phyloP scores from a whole-genome alignment of 2,113 vertebrate genomes.

The Callopanchax toddi region DNA sequence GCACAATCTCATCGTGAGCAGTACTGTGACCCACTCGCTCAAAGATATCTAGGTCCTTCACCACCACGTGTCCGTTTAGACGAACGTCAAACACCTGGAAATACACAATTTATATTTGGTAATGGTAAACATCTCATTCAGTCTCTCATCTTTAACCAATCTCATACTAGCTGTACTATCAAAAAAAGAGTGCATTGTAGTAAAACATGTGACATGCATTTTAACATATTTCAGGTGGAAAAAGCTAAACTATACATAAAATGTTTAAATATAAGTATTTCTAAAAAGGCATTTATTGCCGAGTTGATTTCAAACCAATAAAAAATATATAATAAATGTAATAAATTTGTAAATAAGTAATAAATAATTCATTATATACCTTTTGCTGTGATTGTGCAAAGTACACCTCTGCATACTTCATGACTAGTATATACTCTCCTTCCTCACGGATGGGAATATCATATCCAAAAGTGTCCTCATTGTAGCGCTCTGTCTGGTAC shows the following conservation, averaged over 20 bases:
- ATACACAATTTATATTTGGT: neutral
- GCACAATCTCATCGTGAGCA: slow-evolving; percentile 94
- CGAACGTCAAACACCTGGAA: slow-evolving; percentile 95
- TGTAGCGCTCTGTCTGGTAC: slow-evolving; percentile 97
- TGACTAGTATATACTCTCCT: slow-evolving; percentile 94
- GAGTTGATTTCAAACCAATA: too few relatives aligned
- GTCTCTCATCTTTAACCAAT: too few relatives aligned
- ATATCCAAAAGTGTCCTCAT: slow-evolving; percentile 96
- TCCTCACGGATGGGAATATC: slow-evolving; percentile 95
- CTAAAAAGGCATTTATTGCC: too few relatives aligned
- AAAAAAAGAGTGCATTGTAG: too few relatives aligned
- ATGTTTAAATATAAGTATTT: too few relatives aligned
- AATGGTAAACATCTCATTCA: neutral
- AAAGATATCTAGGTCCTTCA: slow-evolving; percentile 98
- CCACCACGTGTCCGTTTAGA: slow-evolving; percentile 93
- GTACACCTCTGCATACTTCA: slow-evolving; percentile 98
- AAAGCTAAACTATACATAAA: too few relatives aligned
- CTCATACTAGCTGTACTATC: too few relatives aligned
- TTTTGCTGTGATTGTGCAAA: slow-evolving; percentile 99
- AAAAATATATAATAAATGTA: too few relatives aligned
- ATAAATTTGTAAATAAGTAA: too few relatives aligned
- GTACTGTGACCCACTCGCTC: slow-evolving; percentile 97
- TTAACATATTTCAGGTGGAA: too few relatives aligned
- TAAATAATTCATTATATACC: slow-evolving; percentile 76
- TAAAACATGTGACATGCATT: too few relatives aligned